Conservation (phyloP, 37 sponge, comb jelly and placozoan species). For the Oopsacas minuta region DNA sequence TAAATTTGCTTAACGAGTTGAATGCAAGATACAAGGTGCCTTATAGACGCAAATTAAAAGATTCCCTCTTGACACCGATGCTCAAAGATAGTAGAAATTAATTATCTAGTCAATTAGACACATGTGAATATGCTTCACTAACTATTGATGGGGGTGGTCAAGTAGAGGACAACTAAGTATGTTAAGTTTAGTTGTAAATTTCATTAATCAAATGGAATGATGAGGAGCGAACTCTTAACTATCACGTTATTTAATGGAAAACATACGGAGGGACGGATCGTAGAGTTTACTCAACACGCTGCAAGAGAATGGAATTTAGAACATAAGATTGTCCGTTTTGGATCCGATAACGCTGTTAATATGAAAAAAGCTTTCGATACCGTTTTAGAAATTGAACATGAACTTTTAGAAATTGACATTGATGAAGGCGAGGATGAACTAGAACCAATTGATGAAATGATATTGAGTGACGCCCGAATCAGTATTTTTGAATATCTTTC, state of each 20-base stretch:
- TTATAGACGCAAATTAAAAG: background rate
- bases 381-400: constrained; percentile 19
- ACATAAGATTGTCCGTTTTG: background rate
- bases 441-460: background rate
- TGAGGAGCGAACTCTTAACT: constrained; percentile 19
- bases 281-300: background rate
- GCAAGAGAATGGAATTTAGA: background rate
- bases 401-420: constrained; percentile 13
- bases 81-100: background rate
- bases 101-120: background rate
- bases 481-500: constrained; percentile 11
- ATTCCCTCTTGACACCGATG: background rate
- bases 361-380: constrained; percentile 10
- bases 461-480: background rate
- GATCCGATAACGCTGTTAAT: constrained; percentile 18
- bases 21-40: background rate
- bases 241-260: constrained; percentile 6
- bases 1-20: background rate
- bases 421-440: constrained; percentile 11
- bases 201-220: constrained; percentile 1
- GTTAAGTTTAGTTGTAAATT: constrained; percentile 10
- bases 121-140: background rate
- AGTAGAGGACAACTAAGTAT: constrained; percentile 2
- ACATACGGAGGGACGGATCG: background rate
- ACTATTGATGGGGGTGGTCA: constrained; percentile 13